Percentiles rank a stretch among this genome's conserved stretches.
These are phyloP conservation scores for Leptodactylus fuscus DNA, from an alignment of 2,113 vertebrate genomes.

Conservation along the genomic window DNA sequence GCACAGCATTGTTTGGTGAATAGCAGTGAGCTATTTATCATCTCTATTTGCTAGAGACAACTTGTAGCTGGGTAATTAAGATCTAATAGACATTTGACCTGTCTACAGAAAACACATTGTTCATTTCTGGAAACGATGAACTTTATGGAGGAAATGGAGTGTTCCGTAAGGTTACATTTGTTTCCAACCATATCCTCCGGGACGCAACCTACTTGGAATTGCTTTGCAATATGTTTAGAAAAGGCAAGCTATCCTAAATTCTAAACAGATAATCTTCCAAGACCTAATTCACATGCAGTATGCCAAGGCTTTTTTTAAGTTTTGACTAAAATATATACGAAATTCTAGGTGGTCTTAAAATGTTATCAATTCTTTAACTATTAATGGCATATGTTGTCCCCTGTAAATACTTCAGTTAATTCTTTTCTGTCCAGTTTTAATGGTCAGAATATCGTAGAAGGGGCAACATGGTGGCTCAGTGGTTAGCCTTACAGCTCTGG, in stretches of 20 bases:
- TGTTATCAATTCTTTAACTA: no score
- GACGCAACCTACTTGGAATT: background rate
- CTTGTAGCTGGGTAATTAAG: background rate
- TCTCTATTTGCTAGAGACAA: background rate
- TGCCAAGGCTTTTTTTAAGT: no score
- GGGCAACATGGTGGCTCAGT: no score
- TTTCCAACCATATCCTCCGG: background rate
- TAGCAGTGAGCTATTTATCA: background rate
- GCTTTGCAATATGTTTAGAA: background rate
- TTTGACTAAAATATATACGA: no score
- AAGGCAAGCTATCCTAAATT: background rate
- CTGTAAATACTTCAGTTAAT: no score
- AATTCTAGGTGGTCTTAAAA: no score
- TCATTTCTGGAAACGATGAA: slow-evolving; percentile 1
- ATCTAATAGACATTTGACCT: background rate
- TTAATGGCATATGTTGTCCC: no score
- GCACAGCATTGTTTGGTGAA: background rate
- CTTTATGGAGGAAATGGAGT: background rate
- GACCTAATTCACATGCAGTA: no score
- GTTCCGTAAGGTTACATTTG: slow-evolving; percentile 1
- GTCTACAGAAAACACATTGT: background rate
- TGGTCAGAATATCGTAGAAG: no score
- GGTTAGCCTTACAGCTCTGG: no score
- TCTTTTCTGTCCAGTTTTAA: no score
- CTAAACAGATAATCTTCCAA: background rate